Evolutionary conservation across 35 echinoderm and acorn worm species (phyloP).

Genomic region (Hemicentrotus pulcherrimus): DNA sequence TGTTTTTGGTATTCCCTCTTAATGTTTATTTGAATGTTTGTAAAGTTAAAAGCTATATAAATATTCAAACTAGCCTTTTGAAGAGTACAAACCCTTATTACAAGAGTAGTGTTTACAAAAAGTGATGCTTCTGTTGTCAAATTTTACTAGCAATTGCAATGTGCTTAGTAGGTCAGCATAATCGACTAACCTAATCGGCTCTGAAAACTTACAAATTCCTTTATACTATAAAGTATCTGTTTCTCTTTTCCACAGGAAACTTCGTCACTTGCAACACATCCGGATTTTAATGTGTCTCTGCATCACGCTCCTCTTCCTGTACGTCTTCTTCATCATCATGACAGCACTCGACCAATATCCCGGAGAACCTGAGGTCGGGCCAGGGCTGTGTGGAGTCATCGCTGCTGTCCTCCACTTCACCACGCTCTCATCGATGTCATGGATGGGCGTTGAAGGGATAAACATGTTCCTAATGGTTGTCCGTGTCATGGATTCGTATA

Average conservation of each 20-base stretch:
- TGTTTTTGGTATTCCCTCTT: too few relatives aligned
- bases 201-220: too few relatives aligned
- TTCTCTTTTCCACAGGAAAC: conserved; percentile 10
- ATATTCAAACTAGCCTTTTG: too few relatives aligned
- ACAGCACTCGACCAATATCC: not conserved
- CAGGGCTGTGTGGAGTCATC: conserved; percentile 34
- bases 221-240: too few relatives aligned
- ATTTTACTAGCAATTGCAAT: too few relatives aligned
- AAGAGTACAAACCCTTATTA: too few relatives aligned
- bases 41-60: too few relatives aligned
- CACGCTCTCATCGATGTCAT: conserved; percentile 34
- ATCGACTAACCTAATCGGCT: too few relatives aligned
- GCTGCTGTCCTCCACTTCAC: conserved; percentile 46
- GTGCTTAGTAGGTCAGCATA: too few relatives aligned
- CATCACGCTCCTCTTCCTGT: conserved; percentile 38
- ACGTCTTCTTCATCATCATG: conserved; percentile 40
- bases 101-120: too few relatives aligned
- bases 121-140: too few relatives aligned
- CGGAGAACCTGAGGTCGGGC: not conserved
- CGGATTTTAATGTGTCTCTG: conserved; percentile 54
- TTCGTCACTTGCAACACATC: conserved; percentile 32
- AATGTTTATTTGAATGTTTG: too few relatives aligned
- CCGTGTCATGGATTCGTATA: conserved; percentile 49
- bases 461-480: conserved; percentile 68
- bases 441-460: conserved; percentile 57